phyloP scores from a whole-genome alignment of 2,888 invertebrate species.

The Ormyrus pomaceus region DNA sequence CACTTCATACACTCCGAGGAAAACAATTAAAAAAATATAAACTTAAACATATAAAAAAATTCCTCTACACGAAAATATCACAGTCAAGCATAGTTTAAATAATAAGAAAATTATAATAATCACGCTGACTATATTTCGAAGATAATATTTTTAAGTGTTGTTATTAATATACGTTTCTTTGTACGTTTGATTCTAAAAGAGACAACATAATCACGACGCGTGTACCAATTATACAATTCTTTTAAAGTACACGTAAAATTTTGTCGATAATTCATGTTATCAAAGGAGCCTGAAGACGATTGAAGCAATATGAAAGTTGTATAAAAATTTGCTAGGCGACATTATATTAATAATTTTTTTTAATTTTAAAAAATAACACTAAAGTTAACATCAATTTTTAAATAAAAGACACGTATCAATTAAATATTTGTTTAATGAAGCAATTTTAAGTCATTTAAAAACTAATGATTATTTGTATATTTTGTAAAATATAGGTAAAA shows the following conservation, averaged over 20 bases:
- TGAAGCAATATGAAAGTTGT: constrained; percentile 26
- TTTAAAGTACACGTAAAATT: constrained; percentile 29
- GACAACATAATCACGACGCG: constrained; percentile 30
- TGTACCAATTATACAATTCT: constrained; percentile 14
- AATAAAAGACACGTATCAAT: too few relatives aligned
- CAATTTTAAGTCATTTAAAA: too few relatives aligned
- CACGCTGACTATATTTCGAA: constrained; percentile 42
- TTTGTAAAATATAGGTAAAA: too few relatives aligned
- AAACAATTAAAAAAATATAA: constrained; percentile 40
- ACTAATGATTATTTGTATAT: too few relatives aligned
- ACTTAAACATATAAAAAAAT: constrained; percentile 44
- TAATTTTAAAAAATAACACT: neutral
- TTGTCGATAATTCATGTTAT: constrained; percentile 19
- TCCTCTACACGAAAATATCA: constrained; percentile 58
- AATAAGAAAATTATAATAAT: constrained; percentile 51
- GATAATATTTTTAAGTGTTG: constrained; percentile 35
- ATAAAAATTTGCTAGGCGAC: constrained; percentile 13
- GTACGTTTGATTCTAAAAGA: constrained; percentile 31
- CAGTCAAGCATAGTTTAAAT: constrained; percentile 58
- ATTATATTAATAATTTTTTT: constrained; percentile 19
- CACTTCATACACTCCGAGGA: constrained; percentile 1
- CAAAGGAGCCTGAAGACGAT: constrained; percentile 1
- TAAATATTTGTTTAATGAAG: too few relatives aligned
- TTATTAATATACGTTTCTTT: constrained; percentile 30
- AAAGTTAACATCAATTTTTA: too few relatives aligned